phyloP scores from a whole-genome alignment of 1,140 invertebrate species.

The Drosophila rhopaloa region DNA sequence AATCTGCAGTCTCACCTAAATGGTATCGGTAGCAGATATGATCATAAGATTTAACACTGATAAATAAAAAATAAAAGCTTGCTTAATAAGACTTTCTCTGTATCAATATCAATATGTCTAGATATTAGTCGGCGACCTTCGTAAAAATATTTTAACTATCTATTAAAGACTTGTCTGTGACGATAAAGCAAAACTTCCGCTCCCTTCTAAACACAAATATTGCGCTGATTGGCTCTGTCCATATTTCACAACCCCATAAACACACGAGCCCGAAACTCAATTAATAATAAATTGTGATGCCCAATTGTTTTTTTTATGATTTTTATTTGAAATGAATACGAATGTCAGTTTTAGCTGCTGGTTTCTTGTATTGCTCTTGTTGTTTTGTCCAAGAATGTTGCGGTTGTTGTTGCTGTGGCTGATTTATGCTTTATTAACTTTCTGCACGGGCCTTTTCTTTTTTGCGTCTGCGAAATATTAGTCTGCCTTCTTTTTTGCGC shows the following conservation, averaged over 20 bases:
- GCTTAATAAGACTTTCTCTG: too few species aligned
- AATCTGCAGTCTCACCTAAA: too few species aligned
- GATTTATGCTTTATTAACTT: slow-evolving; percentile 53
- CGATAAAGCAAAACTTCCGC: background rate
- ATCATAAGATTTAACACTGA: too few species aligned
- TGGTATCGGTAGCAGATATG: too few species aligned
- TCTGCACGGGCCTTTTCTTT: slow-evolving; percentile 45
- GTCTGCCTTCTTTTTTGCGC: slow-evolving; percentile 1
- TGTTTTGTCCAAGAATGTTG: slow-evolving; percentile 49
- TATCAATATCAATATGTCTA: too few species aligned
- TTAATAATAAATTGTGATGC: slow-evolving; percentile 40
- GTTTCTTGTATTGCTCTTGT: slow-evolving; percentile 53
- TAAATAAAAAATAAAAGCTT: too few species aligned
- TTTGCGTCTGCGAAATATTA: slow-evolving; percentile 20
- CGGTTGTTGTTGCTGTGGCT: slow-evolving; percentile 49
- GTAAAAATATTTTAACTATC: background rate
- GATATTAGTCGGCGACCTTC: background rate
- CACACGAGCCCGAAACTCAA: slow-evolving; percentile 43
- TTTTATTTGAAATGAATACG: slow-evolving; percentile 84
- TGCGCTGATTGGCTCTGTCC: slow-evolving; percentile 5
- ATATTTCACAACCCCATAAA: background rate
- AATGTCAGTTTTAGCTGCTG: slow-evolving; percentile 76
- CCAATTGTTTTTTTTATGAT: slow-evolving; percentile 56
- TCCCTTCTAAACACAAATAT: background rate
- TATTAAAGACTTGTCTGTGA: background rate